Evolutionary conservation across 2,888 invertebrate genomes (phyloP).

Genomic region (Emmelina monodactyla): DNA sequence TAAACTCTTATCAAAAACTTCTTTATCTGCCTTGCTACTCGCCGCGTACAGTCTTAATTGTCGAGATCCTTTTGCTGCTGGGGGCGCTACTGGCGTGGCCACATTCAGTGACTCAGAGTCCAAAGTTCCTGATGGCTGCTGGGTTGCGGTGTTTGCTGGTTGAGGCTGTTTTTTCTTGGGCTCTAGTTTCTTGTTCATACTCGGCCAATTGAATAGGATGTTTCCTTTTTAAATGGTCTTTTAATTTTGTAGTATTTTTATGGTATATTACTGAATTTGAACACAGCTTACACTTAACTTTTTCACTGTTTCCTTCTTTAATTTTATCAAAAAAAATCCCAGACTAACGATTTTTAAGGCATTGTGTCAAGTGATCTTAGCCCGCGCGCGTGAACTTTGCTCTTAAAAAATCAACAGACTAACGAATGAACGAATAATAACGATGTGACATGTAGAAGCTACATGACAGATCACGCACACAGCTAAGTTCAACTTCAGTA

Average conservation of each 20-base stretch:
- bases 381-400: background rate
- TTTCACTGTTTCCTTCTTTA: background rate
- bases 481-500: no score
- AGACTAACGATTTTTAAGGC: background rate
- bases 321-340: slow-evolving; percentile 1
- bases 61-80: background rate
- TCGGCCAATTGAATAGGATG: background rate
- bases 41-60: slow-evolving; percentile 1
- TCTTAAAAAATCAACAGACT: no score
- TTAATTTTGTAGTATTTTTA: background rate
- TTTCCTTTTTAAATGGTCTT: slow-evolving; percentile 4
- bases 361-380: background rate
- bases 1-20: background rate
- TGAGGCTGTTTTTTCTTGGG: background rate
- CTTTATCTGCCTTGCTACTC: background rate
- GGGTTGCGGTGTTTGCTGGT: background rate
- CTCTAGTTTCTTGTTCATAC: background rate
- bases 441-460: no score
- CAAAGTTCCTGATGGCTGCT: background rate
- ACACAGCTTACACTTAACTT: background rate
- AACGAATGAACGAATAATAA: no score
- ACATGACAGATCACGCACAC: no score
- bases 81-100: background rate
- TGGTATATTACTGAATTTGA: background rate
- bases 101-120: background rate